Base-by-base conservation (phyloP, 2,888 invertebrate genomes). In the Sarcophaga variegata region DNA sequence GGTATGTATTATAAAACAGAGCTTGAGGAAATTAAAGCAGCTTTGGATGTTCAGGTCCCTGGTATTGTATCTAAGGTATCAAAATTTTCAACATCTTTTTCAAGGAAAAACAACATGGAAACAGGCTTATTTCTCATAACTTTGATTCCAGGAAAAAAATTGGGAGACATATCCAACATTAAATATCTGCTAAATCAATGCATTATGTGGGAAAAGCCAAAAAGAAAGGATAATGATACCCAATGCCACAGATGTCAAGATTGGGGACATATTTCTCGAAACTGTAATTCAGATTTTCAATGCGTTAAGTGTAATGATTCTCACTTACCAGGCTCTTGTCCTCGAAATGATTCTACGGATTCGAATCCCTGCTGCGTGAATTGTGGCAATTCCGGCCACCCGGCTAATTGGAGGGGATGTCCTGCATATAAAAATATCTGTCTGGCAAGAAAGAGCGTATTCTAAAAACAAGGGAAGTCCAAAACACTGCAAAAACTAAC, bases 11-110 rank as follows among this genome's bases (percentile, higher is more conserved):
- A 45, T 20, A 45, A 45, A n/a, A 67, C 67, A 45, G 67, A 67
- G 11, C 12, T 6, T 47, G 45, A 45, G 11, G 67, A 67, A 10
- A 45, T 70, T n/a, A 49, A 49, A 22, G 22, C 22, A 2, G 45
- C 69, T 12, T 49, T 22, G 62, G n/a, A 62, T 2, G 3, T 10
- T n/a, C n/a, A n/a, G 20, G 20, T 62, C 20, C 62, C 62, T n/a
- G n/a, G n/a, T 62, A 20, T 62, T 62, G 62, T 62, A 20, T 14
- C 10, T 62, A 62, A 62, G 20, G 62, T 62, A 14, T 62, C 22
- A 62, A 62, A 62, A n/a, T 62, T 62, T 20, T 59, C 71, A 12
- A 71, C 59, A 25, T n/a, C 20, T 59, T 71, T 59, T 22, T 71
- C 71, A 14, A 71, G n/a, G n/a, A 59, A 71, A 71, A 71, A 59